Evolutionary conservation across 2,797 vertebrate genomes (phyloP).

Genomic region (Aselliscus stoliczkanus): DNA sequence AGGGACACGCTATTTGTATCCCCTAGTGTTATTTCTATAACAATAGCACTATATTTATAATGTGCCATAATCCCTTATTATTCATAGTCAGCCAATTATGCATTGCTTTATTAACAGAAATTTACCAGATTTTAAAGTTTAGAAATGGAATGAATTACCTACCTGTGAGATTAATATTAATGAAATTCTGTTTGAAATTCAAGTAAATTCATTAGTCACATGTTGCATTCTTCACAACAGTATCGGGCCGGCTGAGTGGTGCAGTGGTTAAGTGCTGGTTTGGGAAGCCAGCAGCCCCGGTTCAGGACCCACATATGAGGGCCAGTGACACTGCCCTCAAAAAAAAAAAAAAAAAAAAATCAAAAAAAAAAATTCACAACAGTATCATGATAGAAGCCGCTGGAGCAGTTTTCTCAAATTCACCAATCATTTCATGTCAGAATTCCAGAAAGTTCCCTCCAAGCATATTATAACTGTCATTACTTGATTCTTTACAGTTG

Average conservation of each 20-base stretch:
- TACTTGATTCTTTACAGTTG: background rate
- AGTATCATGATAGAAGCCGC: background rate
- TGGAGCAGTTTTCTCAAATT: background rate
- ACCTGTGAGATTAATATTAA: conserved; percentile 14
- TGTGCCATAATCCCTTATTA: background rate
- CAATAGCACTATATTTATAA: background rate
- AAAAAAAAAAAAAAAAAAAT: too few species aligned
- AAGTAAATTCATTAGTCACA: background rate
- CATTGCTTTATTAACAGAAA: conserved; percentile 16
- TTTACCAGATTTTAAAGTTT: conserved; percentile 22
- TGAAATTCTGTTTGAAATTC: background rate
- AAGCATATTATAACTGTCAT: background rate
- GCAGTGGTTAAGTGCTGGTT: too few species aligned
- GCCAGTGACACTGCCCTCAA: too few species aligned
- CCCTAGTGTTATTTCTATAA: background rate
- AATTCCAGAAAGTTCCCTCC: background rate
- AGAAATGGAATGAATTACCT: background rate
- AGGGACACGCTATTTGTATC: background rate
- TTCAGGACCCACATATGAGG: too few species aligned
- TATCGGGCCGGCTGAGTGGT: too few species aligned
- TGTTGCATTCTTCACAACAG: background rate
- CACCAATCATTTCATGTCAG: background rate
- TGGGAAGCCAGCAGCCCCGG: too few species aligned
- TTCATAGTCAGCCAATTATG: background rate
- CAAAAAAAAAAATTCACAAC: too few species aligned